phyloP scores from a whole-genome alignment of 2,113 vertebrate species.

The Furnarius figulus region DNA sequence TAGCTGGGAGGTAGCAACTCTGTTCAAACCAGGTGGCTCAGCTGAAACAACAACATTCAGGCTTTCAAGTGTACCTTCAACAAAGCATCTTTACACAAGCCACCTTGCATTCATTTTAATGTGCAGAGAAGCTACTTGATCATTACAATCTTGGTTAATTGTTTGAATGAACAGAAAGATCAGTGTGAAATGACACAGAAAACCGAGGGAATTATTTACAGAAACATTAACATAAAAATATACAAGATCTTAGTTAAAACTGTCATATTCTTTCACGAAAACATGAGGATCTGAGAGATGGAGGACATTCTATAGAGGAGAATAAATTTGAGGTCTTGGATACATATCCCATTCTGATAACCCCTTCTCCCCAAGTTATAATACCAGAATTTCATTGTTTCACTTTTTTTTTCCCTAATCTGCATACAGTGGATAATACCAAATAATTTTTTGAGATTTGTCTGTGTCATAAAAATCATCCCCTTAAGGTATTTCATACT shows the following conservation, averaged over 20 bases:
- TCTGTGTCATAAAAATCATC: neutral
- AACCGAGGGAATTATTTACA: neutral
- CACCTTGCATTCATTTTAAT: neutral
- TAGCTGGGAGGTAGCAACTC: slow-evolving; percentile 75
- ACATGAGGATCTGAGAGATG: neutral
- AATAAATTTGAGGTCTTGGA: neutral
- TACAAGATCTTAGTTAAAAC: neutral
- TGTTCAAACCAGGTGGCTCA: slow-evolving; percentile 71
- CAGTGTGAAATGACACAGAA: neutral
- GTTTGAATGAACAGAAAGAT: neutral
- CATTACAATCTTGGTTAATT: neutral
- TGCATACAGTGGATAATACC: neutral
- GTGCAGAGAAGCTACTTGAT: neutral
- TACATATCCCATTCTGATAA: neutral
- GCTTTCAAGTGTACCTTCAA: neutral
- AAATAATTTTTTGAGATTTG: neutral
- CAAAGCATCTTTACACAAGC: neutral
- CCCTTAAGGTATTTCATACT: neutral
- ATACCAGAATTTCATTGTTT: neutral
- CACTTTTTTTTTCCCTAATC: neutral
- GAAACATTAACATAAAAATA: neutral
- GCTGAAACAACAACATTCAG: slow-evolving; percentile 71
- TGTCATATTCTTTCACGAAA: neutral
- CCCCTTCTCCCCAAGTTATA: neutral
- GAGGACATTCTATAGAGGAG: neutral